These are phyloP conservation scores for Ciona savignyi DNA, from an alignment of 23 tunicate species.

Conservation along the genomic window DNA sequence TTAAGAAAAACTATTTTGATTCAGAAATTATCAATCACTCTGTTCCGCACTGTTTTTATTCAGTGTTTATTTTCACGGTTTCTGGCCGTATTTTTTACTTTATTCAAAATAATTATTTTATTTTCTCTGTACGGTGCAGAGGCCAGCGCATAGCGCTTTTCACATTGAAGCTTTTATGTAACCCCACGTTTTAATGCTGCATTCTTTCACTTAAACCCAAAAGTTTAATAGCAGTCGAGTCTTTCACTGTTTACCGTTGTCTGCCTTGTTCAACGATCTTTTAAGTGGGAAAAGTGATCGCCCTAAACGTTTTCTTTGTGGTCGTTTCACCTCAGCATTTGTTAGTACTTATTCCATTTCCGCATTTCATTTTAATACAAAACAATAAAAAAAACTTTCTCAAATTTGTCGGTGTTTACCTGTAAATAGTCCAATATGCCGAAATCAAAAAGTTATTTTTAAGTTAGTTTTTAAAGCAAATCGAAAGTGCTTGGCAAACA, in stretches of 20 bases:
- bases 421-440: no score
- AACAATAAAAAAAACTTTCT: background rate
- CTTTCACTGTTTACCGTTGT: constrained; percentile 1
- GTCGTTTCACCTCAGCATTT: background rate
- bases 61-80: background rate
- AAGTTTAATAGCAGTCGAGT: background rate
- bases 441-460: no score
- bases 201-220: background rate
- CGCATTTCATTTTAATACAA: background rate
- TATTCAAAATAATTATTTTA: background rate
- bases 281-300: background rate
- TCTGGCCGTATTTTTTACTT: background rate
- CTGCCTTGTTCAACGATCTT: background rate
- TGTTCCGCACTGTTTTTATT: background rate
- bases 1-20: no score
- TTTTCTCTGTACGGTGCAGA: constrained; percentile 1
- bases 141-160: background rate
- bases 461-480: no score
- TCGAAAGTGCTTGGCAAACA: no score
- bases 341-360: constrained; percentile 1
- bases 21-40: background rate
- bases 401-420: no score
- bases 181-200: background rate
- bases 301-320: background rate
- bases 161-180: background rate